These are phyloP conservation scores for Odontamblyopus rebecca DNA, from an alignment of 2,797 vertebrate genomes.

Conservation along the genomic window DNA sequence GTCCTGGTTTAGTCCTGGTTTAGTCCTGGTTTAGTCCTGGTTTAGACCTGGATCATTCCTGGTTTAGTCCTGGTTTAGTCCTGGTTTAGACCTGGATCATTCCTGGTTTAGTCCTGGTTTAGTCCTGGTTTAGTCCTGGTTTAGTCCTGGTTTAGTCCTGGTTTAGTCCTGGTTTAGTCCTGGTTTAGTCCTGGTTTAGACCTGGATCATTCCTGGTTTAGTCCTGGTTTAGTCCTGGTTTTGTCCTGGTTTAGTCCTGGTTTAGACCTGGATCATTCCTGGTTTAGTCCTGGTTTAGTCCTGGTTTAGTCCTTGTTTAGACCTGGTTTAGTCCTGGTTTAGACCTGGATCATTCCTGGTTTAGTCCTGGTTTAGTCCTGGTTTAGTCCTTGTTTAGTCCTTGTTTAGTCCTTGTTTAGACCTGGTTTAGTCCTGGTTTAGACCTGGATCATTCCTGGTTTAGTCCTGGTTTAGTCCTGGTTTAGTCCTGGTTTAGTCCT, in stretches of 20 bases:
- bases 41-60: too few relatives aligned
- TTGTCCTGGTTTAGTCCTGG: too few relatives aligned
- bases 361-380: too few relatives aligned
- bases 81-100: too few relatives aligned
- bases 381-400: background rate
- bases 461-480: background rate
- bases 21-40: too few relatives aligned
- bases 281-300: background rate
- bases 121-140: background rate
- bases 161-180: background rate
- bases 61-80: too few relatives aligned
- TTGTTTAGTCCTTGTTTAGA: background rate
- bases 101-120: background rate
- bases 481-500: too few relatives aligned
- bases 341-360: too few relatives aligned
- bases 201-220: background rate
- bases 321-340: background rate
- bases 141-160: background rate
- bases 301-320: background rate
- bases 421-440: background rate
- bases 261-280: too few relatives aligned
- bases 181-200: background rate
- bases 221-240: background rate
- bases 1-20: background rate
- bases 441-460: too few relatives aligned